phyloP scores from a whole-genome alignment of 2,888 invertebrate species.

The Diplolepis rosae region DNA sequence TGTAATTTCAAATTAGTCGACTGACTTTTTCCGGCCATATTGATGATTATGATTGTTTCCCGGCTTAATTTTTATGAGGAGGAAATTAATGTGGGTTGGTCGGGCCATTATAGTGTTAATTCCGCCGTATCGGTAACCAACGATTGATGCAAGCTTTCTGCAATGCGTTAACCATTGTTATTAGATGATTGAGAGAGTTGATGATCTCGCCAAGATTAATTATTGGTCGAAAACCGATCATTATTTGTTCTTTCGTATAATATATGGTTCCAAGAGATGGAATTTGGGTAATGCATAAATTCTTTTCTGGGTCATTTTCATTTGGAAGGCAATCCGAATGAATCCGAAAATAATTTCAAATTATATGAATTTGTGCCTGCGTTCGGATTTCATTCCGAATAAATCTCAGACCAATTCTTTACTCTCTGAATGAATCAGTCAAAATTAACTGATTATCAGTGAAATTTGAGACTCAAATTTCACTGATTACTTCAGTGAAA shows the following conservation, averaged over 20 bases:
- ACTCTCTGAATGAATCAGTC: too few relatives aligned
- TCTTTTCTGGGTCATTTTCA: background rate
- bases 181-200: slow-evolving; percentile 37
- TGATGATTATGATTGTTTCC: slow-evolving; percentile 34
- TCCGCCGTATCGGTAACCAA: slow-evolving; percentile 42
- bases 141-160: slow-evolving; percentile 41
- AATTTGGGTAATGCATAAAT: background rate
- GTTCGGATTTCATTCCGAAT: too few relatives aligned
- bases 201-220: slow-evolving; percentile 4
- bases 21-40: slow-evolving; percentile 19
- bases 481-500: too few relatives aligned
- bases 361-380: too few relatives aligned
- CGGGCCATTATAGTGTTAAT: slow-evolving; percentile 45
- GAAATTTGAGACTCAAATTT: too few relatives aligned
- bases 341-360: too few relatives aligned
- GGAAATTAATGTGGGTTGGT: slow-evolving; percentile 52
- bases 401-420: too few relatives aligned
- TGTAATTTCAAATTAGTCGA: slow-evolving; percentile 29
- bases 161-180: slow-evolving; percentile 44
- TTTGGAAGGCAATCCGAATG: too few relatives aligned
- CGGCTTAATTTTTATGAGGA: slow-evolving; percentile 41
- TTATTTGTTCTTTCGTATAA: background rate
- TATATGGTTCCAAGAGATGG: background rate
- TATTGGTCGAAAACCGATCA: slow-evolving; percentile 5
- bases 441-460: too few relatives aligned